phyloP scores from a whole-genome alignment of 1,140 invertebrate species.

The Drosophila truncata region DNA sequence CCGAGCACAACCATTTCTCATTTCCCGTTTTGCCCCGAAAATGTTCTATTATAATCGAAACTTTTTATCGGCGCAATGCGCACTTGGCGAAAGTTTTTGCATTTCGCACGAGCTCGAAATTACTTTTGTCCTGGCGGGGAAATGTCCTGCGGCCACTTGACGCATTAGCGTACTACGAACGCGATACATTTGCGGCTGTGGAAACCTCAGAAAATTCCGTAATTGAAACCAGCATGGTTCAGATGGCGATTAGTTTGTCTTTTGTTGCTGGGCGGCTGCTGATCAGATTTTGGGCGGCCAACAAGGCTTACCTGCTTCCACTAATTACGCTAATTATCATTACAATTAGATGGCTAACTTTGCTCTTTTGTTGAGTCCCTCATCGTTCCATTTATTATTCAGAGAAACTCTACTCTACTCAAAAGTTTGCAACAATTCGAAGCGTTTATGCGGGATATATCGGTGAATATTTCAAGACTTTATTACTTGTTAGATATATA shows the following conservation, averaged over 20 bases:
- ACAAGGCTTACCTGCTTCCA: constrained; percentile 42
- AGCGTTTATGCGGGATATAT: constrained; percentile 2
- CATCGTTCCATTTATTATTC: constrained; percentile 39
- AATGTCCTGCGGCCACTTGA: constrained; percentile 62
- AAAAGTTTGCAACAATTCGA: constrained; percentile 15
- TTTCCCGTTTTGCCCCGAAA: constrained; percentile 50
- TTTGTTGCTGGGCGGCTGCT: constrained; percentile 11
- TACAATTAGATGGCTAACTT: constrained; percentile 57
- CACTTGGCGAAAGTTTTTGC: constrained; percentile 68
- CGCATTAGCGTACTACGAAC: constrained; percentile 59
- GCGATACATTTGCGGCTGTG: constrained; percentile 52
- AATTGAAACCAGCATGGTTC: constrained; percentile 67
- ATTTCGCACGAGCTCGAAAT: constrained; percentile 78
- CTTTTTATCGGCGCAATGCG: constrained; percentile 66
- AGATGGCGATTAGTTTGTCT: constrained; percentile 8
- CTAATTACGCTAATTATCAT: constrained; percentile 73
- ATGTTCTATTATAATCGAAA: constrained; percentile 77
- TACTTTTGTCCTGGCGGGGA: constrained; percentile 48
- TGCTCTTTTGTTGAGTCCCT: constrained; percentile 24
- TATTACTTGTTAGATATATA: not conserved
- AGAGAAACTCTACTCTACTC: constrained; percentile 15
- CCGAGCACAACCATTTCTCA: constrained; percentile 56
- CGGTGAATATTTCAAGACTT: not conserved
- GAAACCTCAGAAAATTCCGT: constrained; percentile 48
- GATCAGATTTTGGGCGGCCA: constrained; percentile 57